Conservation (phyloP, 2,888 invertebrate genomes). For the Drosophila glabriapex region DNA sequence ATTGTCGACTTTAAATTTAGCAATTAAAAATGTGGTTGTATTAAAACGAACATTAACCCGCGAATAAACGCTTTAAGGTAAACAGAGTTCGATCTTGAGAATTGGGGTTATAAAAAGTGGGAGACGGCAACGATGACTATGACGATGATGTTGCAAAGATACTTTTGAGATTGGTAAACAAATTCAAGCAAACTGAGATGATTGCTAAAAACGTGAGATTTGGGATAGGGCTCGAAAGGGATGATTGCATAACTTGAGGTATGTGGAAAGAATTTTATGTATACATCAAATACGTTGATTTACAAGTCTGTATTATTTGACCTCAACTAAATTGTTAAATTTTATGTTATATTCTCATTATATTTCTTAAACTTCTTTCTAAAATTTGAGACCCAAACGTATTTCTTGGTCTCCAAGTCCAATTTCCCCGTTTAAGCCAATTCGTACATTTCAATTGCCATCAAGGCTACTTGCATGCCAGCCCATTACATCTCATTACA, state of each 20-base stretch:
- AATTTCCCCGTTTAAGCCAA: constrained; percentile 5
- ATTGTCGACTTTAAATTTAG: constrained; percentile 75
- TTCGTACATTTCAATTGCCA: constrained; percentile 1
- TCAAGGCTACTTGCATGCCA: constrained; percentile 36
- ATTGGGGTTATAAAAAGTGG: constrained; percentile 31
- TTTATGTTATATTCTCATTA: background rate
- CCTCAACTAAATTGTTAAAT: background rate
- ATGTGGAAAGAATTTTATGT: background rate
- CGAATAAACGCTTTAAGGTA: background rate
- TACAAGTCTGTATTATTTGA: background rate
- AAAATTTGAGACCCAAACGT: background rate
- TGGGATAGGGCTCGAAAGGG: background rate
- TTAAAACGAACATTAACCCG: constrained; percentile 76
- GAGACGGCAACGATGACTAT: background rate
- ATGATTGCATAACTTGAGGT: background rate
- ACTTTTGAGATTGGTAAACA: constrained; percentile 17
- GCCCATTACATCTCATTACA: constrained; percentile 18
- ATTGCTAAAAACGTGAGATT: background rate
- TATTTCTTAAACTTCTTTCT: background rate
- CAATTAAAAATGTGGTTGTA: constrained; percentile 69
- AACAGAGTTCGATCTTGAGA: constrained; percentile 36
- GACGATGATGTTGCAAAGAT: constrained; percentile 27
- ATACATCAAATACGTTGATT: background rate
- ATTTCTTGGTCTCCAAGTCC: background rate
- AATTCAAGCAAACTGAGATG: background rate